Percentiles rank a stretch among this genome's conserved stretches.
Conservation (phyloP, 1,140 invertebrate genomes). For the Chelonus insularis region DNA sequence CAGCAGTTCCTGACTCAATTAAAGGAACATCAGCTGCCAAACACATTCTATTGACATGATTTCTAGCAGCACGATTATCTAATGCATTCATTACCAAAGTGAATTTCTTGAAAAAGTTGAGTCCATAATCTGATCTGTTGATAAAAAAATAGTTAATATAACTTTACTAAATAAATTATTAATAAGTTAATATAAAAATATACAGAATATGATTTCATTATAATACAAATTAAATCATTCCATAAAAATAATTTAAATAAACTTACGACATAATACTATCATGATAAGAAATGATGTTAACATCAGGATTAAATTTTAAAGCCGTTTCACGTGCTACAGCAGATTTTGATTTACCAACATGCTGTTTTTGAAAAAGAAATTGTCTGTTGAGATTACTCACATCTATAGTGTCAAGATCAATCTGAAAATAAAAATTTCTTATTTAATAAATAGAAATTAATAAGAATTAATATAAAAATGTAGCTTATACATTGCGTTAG, state of each 20-base stretch:
- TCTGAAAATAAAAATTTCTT: conserved; percentile 68
- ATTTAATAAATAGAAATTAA: conserved; percentile 4
- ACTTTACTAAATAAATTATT: no score
- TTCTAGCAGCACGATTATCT: conserved; percentile 94
- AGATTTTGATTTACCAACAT: conserved; percentile 97
- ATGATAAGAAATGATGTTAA: conserved; percentile 87
- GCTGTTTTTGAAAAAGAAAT: conserved; percentile 96
- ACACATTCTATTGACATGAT: conserved; percentile 99
- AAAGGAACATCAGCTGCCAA: conserved; percentile 90
- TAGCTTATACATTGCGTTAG: not conserved
- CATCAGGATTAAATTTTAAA: conserved; percentile 84
- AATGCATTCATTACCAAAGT: conserved; percentile 94
- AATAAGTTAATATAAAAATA: not conserved
- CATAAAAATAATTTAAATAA: conserved; percentile 11
- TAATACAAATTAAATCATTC: no score
- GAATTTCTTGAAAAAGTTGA: conserved; percentile 92
- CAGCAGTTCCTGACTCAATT: conserved; percentile 95
- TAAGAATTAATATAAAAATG: not conserved
- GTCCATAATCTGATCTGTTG: conserved; percentile 85
- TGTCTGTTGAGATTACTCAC: conserved; percentile 99
- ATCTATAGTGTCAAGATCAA: conserved; percentile 99
- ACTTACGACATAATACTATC: conserved; percentile 90
- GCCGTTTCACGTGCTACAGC: conserved; percentile 87
- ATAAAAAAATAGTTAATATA: no score
- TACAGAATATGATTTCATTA: not conserved